Conservation (phyloP, 2,113 vertebrate species). For the Ictalurus punctatus region DNA sequence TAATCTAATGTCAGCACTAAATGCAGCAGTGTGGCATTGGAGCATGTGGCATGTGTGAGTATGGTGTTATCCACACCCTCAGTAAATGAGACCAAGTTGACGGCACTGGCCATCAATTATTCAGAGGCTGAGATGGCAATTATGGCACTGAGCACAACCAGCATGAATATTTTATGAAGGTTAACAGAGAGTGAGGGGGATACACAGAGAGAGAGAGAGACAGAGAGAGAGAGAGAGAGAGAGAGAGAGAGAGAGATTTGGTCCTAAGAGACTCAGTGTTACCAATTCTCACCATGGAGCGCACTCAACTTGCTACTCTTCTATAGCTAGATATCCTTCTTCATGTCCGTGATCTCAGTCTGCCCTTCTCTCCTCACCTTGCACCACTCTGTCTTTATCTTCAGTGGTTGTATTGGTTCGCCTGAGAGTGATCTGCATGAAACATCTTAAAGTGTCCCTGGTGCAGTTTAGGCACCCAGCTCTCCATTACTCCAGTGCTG, state of each 20-base stretch:
- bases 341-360: conserved; percentile 26
- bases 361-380: conserved; percentile 44
- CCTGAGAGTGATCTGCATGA: conserved; percentile 30
- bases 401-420: conserved; percentile 10
- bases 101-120: conserved; percentile 91
- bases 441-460: conserved; percentile 35
- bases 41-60: conserved; percentile 59
- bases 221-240: conserved; percentile 50
- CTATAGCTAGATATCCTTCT: conserved; percentile 44
- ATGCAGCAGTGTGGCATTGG: conserved; percentile 56
- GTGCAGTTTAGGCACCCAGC: conserved; percentile 34
- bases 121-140: conserved; percentile 94
- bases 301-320: conserved; percentile 33
- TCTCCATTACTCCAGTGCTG: conserved; percentile 44
- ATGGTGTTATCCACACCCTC: conserved; percentile 86
- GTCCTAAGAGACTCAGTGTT: conserved; percentile 43
- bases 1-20: conserved; percentile 61
- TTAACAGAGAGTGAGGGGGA: conserved; percentile 54
- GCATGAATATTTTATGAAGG: conserved; percentile 68
- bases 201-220: conserved; percentile 49
- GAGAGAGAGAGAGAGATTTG: conserved; percentile 21
- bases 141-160: conserved; percentile 95
- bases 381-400: conserved; percentile 52
- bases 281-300: conserved; percentile 44
- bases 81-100: conserved; percentile 94